Evolutionary conservation across 2,888 invertebrate genomes (phyloP).

Genomic region (Spicauda simplicius): DNA sequence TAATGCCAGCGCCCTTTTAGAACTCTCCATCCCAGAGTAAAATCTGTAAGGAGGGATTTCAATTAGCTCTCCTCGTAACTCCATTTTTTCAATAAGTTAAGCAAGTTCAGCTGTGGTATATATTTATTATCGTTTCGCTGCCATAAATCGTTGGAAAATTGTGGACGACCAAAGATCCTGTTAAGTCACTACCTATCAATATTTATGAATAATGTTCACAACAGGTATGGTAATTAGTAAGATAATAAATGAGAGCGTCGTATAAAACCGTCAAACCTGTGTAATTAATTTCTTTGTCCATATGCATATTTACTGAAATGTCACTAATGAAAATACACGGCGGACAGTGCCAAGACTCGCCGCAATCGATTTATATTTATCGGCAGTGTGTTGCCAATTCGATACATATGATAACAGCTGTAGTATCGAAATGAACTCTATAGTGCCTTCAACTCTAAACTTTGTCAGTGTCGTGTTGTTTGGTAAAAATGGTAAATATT

Average conservation of each 20-base stretch:
- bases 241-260: no score
- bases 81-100: no score
- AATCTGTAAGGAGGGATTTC: no score
- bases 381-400: slow-evolving; percentile 32
- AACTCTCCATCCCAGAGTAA: no score
- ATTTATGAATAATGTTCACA: no score
- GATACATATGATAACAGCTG: slow-evolving; percentile 23
- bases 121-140: no score
- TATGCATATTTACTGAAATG: slow-evolving; percentile 29
- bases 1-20: no score
- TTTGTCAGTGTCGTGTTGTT: slow-evolving; percentile 27
- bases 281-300: neutral
- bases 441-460: slow-evolving; percentile 31
- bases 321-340: slow-evolving; percentile 33
- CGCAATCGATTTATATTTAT: slow-evolving; percentile 37
- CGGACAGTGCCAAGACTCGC: slow-evolving; percentile 30
- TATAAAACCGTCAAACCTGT: neutral
- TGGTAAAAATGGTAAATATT: slow-evolving; percentile 27
- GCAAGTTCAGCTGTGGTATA: no score
- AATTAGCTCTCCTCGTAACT: no score
- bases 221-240: neutral
- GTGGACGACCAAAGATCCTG: no score
- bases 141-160: no score
- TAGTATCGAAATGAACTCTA: slow-evolving; percentile 29
- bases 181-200: no score